A percentile compares a stretch with the other conserved stretches of the same genome.
Evolutionary conservation across 2,113 vertebrate genomes (phyloP).

Genomic region (Pardalotus punctatus): DNA sequence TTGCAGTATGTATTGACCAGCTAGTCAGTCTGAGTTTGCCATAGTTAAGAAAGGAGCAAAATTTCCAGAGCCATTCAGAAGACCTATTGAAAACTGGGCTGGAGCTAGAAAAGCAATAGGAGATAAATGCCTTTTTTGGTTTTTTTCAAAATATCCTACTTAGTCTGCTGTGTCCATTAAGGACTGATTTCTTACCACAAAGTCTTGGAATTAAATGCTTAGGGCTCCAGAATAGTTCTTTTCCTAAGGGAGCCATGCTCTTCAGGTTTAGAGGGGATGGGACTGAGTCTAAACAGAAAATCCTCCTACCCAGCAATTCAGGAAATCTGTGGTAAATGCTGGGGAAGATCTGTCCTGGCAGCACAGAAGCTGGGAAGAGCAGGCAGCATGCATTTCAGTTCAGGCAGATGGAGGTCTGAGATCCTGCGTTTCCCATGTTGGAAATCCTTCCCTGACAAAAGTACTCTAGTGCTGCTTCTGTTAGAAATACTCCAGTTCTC

Average conservation of each 20-base stretch:
- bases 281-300: not conserved
- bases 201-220: not conserved
- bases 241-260: not conserved
- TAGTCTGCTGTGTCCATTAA: conserved; percentile 20
- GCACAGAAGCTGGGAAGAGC: not conserved
- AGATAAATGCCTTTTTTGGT: not conserved
- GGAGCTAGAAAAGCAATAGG: not conserved
- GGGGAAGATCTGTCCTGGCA: not conserved
- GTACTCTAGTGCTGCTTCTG: not conserved
- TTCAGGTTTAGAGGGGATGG: not conserved
- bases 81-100: not conserved
- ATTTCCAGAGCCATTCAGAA: not conserved
- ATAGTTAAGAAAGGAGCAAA: not conserved
- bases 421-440: not conserved
- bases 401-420: not conserved
- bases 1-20: not conserved
- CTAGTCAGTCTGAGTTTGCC: not conserved
- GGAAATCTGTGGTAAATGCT: not conserved
- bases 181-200: not conserved
- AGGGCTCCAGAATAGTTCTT: not conserved
- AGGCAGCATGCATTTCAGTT: not conserved
- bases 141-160: not conserved
- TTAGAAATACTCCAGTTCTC: not conserved
- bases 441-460: not conserved
- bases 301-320: not conserved